phyloP scores from a whole-genome alignment of 2,113 vertebrate genomes.

The Isurus oxyrinchus region DNA sequence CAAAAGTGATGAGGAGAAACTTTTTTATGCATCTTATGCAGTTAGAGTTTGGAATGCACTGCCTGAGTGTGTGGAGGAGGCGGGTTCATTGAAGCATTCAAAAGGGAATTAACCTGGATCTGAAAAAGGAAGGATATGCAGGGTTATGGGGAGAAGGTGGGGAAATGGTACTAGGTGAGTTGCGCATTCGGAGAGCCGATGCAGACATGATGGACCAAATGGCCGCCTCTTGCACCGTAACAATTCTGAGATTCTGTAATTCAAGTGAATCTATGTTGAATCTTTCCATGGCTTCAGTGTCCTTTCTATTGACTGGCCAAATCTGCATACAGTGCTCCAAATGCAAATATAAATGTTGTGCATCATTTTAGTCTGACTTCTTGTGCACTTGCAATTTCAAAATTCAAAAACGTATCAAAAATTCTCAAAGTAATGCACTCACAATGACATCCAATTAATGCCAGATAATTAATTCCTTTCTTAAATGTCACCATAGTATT shows the following conservation, averaged over 20 bases:
- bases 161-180: no score
- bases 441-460: not conserved
- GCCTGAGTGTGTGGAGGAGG: no score
- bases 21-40: no score
- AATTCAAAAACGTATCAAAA: not conserved
- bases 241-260: not conserved
- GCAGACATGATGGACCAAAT: no score
- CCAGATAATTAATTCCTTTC: not conserved
- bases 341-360: not conserved
- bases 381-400: not conserved
- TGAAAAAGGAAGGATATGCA: no score
- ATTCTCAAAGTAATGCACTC: not conserved
- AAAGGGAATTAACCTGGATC: no score
- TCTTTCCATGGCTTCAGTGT: not conserved
- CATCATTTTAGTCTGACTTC: not conserved
- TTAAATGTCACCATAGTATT: not conserved
- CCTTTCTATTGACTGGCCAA: not conserved
- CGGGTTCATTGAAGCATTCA: no score
- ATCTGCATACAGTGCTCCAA: not conserved
- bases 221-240: no score
- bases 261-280: not conserved
- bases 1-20: no score
- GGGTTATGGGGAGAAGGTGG: no score
- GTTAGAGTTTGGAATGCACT: no score
- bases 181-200: no score